phyloP scores from a whole-genome alignment of 2,113 vertebrate genomes.

The Campylomormyrus numenius region DNA sequence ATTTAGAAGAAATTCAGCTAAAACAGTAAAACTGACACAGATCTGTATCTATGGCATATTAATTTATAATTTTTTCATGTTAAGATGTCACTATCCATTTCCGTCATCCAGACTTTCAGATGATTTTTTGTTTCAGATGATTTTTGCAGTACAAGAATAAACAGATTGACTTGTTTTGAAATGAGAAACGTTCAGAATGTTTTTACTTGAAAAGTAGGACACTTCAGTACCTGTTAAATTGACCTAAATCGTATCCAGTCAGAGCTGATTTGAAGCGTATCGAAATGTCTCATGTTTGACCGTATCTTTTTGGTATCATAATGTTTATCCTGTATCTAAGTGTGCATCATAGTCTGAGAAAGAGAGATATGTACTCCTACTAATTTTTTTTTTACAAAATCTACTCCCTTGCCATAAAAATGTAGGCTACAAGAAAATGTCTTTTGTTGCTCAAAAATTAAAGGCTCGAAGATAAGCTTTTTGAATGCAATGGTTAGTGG shows the following conservation, averaged over 20 bases:
- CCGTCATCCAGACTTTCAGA: not conserved
- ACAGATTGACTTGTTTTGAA: not conserved
- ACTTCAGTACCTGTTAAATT: not conserved
- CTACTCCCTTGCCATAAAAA: not conserved
- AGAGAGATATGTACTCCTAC: not conserved
- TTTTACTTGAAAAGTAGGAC: not conserved
- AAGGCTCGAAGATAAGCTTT: not conserved
- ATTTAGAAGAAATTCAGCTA: not conserved
- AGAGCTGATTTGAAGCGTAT: not conserved
- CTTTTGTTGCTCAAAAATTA: not conserved
- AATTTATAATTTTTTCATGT: not conserved
- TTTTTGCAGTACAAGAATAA: not conserved
- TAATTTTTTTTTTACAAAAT: not conserved
- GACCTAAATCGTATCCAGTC: not conserved
- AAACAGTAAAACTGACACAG: not conserved
- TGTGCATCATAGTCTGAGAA: not conserved
- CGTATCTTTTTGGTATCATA: not conserved
- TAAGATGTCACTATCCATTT: not conserved
- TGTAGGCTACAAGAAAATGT: not conserved
- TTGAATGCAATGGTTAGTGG: not conserved
- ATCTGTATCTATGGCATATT: not conserved
- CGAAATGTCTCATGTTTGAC: not conserved
- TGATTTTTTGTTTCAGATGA: not conserved
- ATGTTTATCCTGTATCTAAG: not conserved
- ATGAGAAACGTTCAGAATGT: not conserved